These are phyloP conservation scores for Apamea epomidion DNA, from an alignment of 2,888 invertebrate genomes.

Conservation along the genomic window DNA sequence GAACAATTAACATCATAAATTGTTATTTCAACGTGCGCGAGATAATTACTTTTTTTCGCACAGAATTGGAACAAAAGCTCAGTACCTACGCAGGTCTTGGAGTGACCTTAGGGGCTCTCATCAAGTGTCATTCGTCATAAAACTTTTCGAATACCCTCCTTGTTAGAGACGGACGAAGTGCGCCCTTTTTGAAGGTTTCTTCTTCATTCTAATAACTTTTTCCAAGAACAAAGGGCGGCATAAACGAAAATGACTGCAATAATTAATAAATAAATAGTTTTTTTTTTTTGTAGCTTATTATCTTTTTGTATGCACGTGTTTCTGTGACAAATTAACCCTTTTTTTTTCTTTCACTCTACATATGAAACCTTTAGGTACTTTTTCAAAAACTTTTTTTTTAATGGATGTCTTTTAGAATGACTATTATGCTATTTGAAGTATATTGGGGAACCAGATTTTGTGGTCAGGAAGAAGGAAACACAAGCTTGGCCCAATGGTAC, in stretches of 20 bases:
- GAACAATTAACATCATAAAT: neutral
- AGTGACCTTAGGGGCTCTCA: neutral
- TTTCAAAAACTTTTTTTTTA: neutral
- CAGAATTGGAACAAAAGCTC: constrained; percentile 26
- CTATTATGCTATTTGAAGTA: neutral
- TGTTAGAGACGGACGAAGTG: neutral
- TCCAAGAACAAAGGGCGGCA: neutral
- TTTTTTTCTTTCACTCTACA: no score
- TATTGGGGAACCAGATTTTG: neutral
- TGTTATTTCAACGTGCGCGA: neutral
- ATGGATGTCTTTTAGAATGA: no score
- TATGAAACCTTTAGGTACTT: no score
- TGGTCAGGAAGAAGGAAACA: neutral
- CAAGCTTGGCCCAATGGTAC: neutral
- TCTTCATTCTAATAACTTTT: neutral
- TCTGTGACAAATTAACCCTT: no score
- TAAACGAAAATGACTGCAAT: neutral
- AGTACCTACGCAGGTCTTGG: neutral
- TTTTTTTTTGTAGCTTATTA: no score
- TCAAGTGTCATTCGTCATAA: constrained; percentile 55
- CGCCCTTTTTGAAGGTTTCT: constrained; percentile 7
- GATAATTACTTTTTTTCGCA: neutral
- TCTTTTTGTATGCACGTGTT: no score
- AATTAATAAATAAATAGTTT: neutral
- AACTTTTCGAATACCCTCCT: constrained; percentile 40